Evolutionary conservation across 2,113 vertebrate genomes (phyloP), one percentile per base, ranked within the genome.

Genomic region (Elachura formosa): DNA sequence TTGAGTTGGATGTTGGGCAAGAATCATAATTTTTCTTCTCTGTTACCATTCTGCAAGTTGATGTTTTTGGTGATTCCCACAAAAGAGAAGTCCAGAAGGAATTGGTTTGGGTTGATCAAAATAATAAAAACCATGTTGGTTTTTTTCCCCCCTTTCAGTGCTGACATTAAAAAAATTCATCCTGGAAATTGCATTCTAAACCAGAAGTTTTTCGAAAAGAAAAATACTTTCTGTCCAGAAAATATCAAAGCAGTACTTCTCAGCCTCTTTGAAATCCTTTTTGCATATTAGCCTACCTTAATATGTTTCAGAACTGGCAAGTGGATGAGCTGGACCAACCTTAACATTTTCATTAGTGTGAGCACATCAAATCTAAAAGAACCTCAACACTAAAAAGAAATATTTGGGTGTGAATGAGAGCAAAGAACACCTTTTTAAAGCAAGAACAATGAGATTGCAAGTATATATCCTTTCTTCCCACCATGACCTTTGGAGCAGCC

Each of bases 61-160:
- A 52, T 5, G 6, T 3, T 62, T 94, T 85, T 36, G 56, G n/a
- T 21, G 21, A 67, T 49, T 80, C n/a, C 23, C 58, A 31, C 18
- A 66, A 71, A 55, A 33, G 17, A 43, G 40, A 85, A 82, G 18
- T 43, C 55, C 41, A 66, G 28, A 48, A 62, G n/a, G 4, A 56
- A 62, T 29, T 75, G 31, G 6, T 87, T 84, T 56, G 31, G 3
- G 14, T 48, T 58, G 33, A 72, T 62, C 6, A 75, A 66, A 79
- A 79, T 26, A 68, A 91, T 34, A 45, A 63, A 51, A 61, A 34
- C 8, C 9, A 4, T 51, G 14, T 28, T 10, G 8, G 2, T 45
- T 14, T 8, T 0, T 0, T 52, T 22, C 7, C 4, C 3, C 14
- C 3, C 2, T 22, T 33, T 46, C 19, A 62, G 21, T 73, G 62